phyloP scores from a whole-genome alignment of 2,888 invertebrate genomes.

The Blastobasis lacticolella region DNA sequence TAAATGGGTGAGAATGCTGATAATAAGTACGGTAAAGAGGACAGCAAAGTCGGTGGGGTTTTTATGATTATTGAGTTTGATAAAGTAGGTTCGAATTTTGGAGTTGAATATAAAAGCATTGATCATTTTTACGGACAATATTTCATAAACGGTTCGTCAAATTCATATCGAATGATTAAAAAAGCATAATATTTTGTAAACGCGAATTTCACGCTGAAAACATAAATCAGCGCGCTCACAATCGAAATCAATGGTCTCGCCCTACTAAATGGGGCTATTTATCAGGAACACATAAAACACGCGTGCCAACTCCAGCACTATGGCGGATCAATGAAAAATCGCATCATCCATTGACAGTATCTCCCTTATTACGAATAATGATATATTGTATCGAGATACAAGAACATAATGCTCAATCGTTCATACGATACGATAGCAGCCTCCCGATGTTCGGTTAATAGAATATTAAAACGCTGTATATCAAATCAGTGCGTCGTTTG shows the following conservation, averaged over 20 bases:
- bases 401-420: constrained; percentile 13
- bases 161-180: constrained; percentile 28
- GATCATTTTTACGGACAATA: constrained; percentile 17
- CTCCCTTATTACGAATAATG: constrained; percentile 50
- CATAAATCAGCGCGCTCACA: constrained; percentile 57
- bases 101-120: no score
- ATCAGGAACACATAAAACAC: constrained; percentile 55
- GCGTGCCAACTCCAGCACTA: constrained; percentile 45
- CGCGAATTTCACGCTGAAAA: constrained; percentile 45
- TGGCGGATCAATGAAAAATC: constrained; percentile 55
- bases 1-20: no score
- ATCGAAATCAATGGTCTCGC: constrained; percentile 52
- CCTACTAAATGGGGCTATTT: constrained; percentile 57
- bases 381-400: constrained; percentile 45
- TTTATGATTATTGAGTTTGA: no score
- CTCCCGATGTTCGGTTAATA: constrained; percentile 34
- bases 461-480: constrained; percentile 56
- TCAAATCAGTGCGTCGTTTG: constrained; percentile 37
- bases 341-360: constrained; percentile 44
- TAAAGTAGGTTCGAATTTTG: no score
- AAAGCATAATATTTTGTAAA: constrained; percentile 41
- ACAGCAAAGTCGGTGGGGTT: no score
- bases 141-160: constrained; percentile 40
- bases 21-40: no score
- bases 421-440: constrained; percentile 16